Evolutionary conservation across 2,888 invertebrate genomes (phyloP), one percentile per base, ranked within the genome.

Genomic region (Cyaniris semiargus): DNA sequence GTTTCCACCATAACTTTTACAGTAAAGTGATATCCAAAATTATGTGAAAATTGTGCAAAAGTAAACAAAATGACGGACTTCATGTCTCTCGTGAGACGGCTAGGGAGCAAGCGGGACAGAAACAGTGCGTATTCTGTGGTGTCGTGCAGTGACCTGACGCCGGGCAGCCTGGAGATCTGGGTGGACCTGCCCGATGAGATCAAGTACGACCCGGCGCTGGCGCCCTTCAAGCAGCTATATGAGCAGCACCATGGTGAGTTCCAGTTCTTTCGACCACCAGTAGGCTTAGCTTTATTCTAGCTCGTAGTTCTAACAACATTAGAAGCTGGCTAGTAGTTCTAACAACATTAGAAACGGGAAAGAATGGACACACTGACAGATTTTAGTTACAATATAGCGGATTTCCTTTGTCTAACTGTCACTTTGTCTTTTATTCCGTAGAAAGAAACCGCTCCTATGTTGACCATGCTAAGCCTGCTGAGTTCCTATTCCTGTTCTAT

Each of bases 201-300:
- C 85, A 95, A 96, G 79, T 93, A 95, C 81, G 96, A 96, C 86
- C 96, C 96, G 0, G 94, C 95, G 60, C 87, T 96, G 86, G 95
- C 95, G 27, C 94, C 95, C 0, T 96, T 96, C 86, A 94, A 95
- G 83, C 88, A 88, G 56, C 89, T 94, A n/a, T 95, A 95, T 80
- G 95, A 95, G 76, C 90, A 92, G 48, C 89, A 90, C 3, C 88
- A 91, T 83, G 94, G 94, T 94, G 77, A 87, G 93, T 76, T 23
- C 4, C 13, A 1, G 10, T 3, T 10, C 13, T 7, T n/a, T 56
- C n/a, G 6, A 18, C 60, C 60, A 10, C 23, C 23, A 60, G 34
- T 8, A 34, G 7, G 34, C 23, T 21, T 23, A 58, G n/a, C 8
- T 1, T 21, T 18, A 53, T 53, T 38, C 38, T 53, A 15, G 34